Conservation (phyloP, 2,797 vertebrate genomes). For the Enteromius fasciolatus region DNA sequence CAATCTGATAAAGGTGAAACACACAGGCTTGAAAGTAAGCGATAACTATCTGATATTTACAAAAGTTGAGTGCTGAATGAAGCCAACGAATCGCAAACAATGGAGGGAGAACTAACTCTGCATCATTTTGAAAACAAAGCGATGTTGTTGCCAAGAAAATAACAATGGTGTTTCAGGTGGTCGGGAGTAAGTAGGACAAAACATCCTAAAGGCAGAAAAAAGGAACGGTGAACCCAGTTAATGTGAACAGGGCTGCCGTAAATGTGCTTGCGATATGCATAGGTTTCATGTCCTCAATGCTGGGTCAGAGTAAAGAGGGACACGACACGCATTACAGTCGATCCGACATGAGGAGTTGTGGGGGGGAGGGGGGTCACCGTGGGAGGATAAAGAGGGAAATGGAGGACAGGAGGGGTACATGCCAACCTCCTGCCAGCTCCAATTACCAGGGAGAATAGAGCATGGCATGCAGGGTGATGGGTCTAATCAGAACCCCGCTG, state of each 20-base stretch:
- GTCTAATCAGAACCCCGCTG: slow-evolving; percentile 82
- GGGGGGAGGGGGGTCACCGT: not conserved
- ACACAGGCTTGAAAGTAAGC: slow-evolving; percentile 43
- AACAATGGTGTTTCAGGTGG: slow-evolving; percentile 27
- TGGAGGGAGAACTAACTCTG: not conserved
- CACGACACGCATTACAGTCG: slow-evolving; percentile 17
- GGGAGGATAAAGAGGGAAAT: slow-evolving; percentile 53
- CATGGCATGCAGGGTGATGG: slow-evolving; percentile 76
- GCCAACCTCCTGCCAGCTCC: slow-evolving; percentile 83
- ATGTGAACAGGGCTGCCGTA: not conserved
- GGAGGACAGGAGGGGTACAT: slow-evolving; percentile 67
- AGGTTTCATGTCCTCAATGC: slow-evolving; percentile 4
- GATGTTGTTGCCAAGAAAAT: not conserved
- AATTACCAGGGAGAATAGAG: slow-evolving; percentile 81
- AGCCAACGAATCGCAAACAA: slow-evolving; percentile 4
- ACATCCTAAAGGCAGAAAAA: slow-evolving; percentile 34
- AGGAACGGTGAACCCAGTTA: slow-evolving; percentile 5
- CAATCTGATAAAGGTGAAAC: slow-evolving; percentile 56
- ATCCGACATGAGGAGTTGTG: slow-evolving; percentile 11
- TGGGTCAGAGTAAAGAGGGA: slow-evolving; percentile 24
- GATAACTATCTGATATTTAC: slow-evolving; percentile 20
- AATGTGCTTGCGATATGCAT: not conserved
- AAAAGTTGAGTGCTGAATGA: not conserved
- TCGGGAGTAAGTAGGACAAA: slow-evolving; percentile 20
- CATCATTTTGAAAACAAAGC: not conserved